These are phyloP conservation scores for Meta bourneti DNA, from an alignment of 2,888 invertebrate species.

Conservation along the genomic window DNA sequence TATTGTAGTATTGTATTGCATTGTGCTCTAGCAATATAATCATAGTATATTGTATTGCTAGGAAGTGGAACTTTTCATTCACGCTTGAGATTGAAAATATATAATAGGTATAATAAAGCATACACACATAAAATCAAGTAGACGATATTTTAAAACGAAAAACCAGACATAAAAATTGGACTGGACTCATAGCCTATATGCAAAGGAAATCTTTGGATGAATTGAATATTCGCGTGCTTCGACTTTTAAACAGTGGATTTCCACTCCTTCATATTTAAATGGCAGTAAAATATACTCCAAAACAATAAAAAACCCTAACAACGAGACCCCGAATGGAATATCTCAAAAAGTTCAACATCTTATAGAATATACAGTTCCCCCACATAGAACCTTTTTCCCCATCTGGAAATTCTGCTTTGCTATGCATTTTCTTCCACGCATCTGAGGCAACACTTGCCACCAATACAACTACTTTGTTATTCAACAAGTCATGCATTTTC, in stretches of 20 bases:
- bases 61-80: too few relatives aligned
- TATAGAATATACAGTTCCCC: conserved; percentile 42
- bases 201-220: background rate
- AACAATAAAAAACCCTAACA: background rate
- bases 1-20: too few relatives aligned
- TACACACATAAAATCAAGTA: too few relatives aligned
- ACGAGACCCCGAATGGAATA: conserved; percentile 3
- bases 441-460: conserved; percentile 34
- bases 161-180: too few relatives aligned
- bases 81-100: too few relatives aligned
- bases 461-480: conserved; percentile 66
- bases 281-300: background rate
- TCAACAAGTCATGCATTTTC: conserved; percentile 72
- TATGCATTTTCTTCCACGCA: conserved; percentile 44
- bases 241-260: background rate
- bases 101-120: too few relatives aligned
- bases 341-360: conserved; percentile 31
- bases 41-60: too few relatives aligned
- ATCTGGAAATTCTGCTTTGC: conserved; percentile 43
- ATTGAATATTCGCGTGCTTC: background rate
- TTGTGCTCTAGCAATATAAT: too few relatives aligned
- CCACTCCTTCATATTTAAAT: background rate
- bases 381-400: background rate
- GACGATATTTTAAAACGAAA: too few relatives aligned
- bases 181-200: background rate